Percentiles rank a stretch among this genome's conserved stretches.
Conservation (phyloP, 2,797 vertebrate genomes). For the Lepilemur ruficaudatus region DNA sequence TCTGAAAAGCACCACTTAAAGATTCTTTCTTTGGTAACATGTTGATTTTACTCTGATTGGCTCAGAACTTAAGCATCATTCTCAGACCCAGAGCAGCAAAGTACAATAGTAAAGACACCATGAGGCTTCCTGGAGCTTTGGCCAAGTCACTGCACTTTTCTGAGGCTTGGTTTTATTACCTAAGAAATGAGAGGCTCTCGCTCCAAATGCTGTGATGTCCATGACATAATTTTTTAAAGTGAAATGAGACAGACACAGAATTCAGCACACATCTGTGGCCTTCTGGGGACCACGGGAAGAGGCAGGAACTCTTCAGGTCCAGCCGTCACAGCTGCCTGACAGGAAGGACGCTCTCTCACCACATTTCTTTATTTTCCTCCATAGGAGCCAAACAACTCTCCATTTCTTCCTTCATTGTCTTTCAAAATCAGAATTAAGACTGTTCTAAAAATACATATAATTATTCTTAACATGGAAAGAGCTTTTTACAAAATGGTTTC, state of each 20-base stretch:
- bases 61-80: neutral
- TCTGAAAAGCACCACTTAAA: neutral
- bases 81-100: no score
- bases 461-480: neutral
- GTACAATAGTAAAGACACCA: neutral
- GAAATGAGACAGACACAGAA: neutral
- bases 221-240: neutral
- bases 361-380: neutral
- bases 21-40: neutral
- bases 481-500: neutral
- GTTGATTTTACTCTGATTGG: neutral
- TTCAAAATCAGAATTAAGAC: conserved; percentile 9
- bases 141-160: neutral
- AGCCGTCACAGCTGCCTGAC: no score
- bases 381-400: neutral
- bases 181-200: neutral
- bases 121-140: accelerated
- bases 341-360: accelerated
- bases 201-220: neutral
- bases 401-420: neutral
- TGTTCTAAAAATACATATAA: neutral
- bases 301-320: neutral
- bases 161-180: neutral
- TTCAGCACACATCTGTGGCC: accelerated
- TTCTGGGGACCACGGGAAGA: neutral